phyloP scores from a whole-genome alignment of 2,888 invertebrate species.

The Drosophila hawaiiensis region DNA sequence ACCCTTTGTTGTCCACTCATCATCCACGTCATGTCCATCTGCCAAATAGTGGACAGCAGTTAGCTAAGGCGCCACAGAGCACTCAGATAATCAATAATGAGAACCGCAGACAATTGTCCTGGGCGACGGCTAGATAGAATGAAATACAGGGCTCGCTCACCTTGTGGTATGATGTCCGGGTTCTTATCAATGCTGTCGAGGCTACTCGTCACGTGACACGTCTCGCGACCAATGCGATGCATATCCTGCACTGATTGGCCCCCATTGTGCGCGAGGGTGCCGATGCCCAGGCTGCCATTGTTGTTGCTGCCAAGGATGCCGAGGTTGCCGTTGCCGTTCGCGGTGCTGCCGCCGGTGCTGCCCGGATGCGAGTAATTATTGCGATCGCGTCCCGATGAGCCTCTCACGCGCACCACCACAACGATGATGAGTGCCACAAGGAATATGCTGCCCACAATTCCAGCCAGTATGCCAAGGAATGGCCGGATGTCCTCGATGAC shows the following conservation, averaged over 20 bases:
- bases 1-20: conserved; percentile 85
- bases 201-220: conserved; percentile 84
- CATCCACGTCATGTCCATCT: conserved; percentile 85
- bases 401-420: conserved; percentile 86
- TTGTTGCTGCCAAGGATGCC: conserved; percentile 78
- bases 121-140: not conserved
- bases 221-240: conserved; percentile 83
- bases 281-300: conserved; percentile 76
- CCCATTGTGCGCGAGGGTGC: conserved; percentile 83
- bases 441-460: conserved; percentile 86
- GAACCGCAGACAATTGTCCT: conserved; percentile 6
- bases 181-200: conserved; percentile 85
- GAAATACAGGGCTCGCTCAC: conserved; percentile 60
- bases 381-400: conserved; percentile 85
- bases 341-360: conserved; percentile 53
- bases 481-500: conserved; percentile 87
- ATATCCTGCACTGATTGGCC: conserved; percentile 84
- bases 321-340: conserved; percentile 73
- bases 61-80: conserved; percentile 8
- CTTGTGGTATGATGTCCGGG: conserved; percentile 86
- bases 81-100: conserved; percentile 8
- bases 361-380: conserved; percentile 85
- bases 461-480: conserved; percentile 86
- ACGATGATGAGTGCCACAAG: conserved; percentile 86
- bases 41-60: conserved; percentile 5